Evolutionary conservation across 2,113 vertebrate species (phyloP).

Genomic region (Arvicanthis niloticus): DNA sequence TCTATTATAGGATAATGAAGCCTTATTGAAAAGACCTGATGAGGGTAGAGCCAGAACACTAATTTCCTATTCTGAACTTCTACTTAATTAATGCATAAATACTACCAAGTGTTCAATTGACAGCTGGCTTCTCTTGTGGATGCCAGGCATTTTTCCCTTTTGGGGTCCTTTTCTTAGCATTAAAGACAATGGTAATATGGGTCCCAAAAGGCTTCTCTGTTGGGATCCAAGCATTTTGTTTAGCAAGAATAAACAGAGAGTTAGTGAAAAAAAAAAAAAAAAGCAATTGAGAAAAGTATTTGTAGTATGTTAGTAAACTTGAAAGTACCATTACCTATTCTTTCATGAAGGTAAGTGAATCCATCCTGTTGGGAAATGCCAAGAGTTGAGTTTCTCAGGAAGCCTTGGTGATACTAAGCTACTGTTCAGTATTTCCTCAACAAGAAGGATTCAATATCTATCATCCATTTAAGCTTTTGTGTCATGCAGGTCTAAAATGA

Average conservation of each 20-base stretch:
- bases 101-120: neutral
- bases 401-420: neutral
- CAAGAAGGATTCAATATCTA: neutral
- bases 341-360: constrained; percentile 51
- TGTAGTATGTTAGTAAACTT: constrained; percentile 3
- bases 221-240: constrained; percentile 39
- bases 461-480: constrained; percentile 39
- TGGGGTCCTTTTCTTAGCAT: constrained; percentile 13
- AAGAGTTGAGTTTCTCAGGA: constrained; percentile 38
- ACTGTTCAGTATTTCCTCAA: neutral
- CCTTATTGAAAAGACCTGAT: neutral
- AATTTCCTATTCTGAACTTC: constrained; percentile 5
- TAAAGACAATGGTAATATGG: constrained; percentile 8
- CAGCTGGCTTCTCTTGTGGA: constrained; percentile 36
- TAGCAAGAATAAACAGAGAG: constrained; percentile 32
- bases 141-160: constrained; percentile 47
- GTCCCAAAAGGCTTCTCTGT: constrained; percentile 45
- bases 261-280: constrained; percentile 47
- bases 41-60: constrained; percentile 13
- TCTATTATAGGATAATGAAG: constrained; percentile 51
- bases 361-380: neutral
- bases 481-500: neutral
- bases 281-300: constrained; percentile 25
- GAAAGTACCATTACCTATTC: neutral
- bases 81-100: constrained; percentile 56